These are phyloP conservation scores for Tipula confusa DNA, from an alignment of 2,888 invertebrate species.

Conservation along the genomic window DNA sequence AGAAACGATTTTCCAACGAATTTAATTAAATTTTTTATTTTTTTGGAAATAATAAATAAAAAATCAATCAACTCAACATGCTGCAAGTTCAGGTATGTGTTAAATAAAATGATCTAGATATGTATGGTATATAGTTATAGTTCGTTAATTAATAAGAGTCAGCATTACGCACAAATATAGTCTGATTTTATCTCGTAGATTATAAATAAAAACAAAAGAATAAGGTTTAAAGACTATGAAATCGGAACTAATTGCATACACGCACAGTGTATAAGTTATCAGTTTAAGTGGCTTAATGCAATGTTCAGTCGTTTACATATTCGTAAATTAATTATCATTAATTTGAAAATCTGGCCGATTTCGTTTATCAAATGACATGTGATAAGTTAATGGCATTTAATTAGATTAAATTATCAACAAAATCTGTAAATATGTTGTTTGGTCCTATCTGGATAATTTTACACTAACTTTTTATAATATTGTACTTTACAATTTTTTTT, in stretches of 20 bases:
- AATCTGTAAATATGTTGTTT: neutral
- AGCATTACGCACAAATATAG: too few relatives aligned
- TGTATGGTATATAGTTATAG: too few relatives aligned
- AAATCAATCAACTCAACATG: neutral
- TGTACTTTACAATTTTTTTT: too few relatives aligned
- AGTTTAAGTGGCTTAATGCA: neutral
- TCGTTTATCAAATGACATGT: neutral
- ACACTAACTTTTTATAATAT: too few relatives aligned
- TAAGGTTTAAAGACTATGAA: neutral
- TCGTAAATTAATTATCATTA: neutral
- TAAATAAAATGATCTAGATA: neutral
- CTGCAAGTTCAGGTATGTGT: neutral
- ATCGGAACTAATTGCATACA: neutral
- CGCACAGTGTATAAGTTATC: neutral
- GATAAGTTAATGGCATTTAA: neutral
- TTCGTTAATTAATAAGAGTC: too few relatives aligned
- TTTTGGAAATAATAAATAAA: neutral
- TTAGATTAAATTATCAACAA: neutral
- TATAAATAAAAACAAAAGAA: too few relatives aligned
- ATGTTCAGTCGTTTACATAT: too few relatives aligned
- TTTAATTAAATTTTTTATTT: too few relatives aligned
- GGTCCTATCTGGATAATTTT: too few relatives aligned
- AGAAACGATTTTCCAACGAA: neutral
- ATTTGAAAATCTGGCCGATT: neutral
- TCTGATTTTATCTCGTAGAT: too few relatives aligned